phyloP scores from a whole-genome alignment of 2,113 vertebrate genomes.

The Phrynocephalus versicolor region DNA sequence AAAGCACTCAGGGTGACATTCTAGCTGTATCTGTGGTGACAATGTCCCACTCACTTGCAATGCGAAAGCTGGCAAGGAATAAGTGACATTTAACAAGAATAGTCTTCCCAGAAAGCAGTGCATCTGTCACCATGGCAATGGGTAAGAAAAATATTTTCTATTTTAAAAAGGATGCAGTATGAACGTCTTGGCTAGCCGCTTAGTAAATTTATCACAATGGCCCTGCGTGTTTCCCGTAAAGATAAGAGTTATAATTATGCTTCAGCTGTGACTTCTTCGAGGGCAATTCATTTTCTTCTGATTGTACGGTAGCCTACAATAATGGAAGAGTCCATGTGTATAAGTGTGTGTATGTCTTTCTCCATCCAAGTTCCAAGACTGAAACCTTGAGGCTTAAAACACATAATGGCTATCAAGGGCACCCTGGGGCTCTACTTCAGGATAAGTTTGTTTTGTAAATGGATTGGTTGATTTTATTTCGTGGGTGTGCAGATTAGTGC shows the following conservation, averaged over 20 bases:
- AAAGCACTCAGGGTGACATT: not conserved
- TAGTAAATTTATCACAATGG: not conserved
- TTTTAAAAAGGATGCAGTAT: not conserved
- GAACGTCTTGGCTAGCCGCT: not conserved
- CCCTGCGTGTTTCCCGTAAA: not conserved
- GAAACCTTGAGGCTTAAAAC: not conserved
- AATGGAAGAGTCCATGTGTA: not conserved
- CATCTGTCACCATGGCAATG: conserved; percentile 29
- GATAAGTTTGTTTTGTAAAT: not conserved
- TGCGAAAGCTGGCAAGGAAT: conserved; percentile 1
- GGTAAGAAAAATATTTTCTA: conserved; percentile 9
- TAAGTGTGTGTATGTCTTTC: not conserved
- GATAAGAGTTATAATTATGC: not conserved
- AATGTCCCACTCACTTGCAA: conserved; percentile 7
- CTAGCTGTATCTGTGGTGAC: not conserved
- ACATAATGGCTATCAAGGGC: not conserved
- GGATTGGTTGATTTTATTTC: not conserved
- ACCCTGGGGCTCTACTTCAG: not conserved
- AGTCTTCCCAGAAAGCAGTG: conserved; percentile 17
- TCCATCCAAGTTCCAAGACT: not conserved
- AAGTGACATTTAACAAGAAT: conserved; percentile 27
- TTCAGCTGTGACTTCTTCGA: not conserved
- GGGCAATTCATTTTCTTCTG: not conserved
- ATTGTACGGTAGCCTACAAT: not conserved
- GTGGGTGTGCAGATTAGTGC: too few relatives aligned